Base-by-base conservation (phyloP, 2,113 vertebrate genomes). In the Spea multiplicata region DNA sequence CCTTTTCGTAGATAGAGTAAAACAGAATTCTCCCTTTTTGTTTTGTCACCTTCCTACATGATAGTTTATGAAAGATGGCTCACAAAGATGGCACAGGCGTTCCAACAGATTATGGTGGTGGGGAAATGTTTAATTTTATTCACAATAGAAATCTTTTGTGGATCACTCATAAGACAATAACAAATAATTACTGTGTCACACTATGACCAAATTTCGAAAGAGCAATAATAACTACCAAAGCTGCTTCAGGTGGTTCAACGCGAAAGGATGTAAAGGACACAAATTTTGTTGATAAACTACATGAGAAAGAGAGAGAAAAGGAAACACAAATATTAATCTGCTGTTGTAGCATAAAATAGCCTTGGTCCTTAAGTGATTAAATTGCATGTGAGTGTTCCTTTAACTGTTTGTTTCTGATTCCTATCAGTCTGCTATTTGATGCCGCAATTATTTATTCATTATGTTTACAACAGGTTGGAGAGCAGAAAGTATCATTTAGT, bases 371-470 rank as follows among this genome's bases (percentile, higher is more conserved):
- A 44, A 5, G 12, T 55, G 49, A 67, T 53, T 53, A 67, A 5
- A 74, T 55, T 48, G 45, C 66, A 57, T 9, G 44, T 3, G 17
- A 44, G 1, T 8, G 48, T 17, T 62, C 14, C 17, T 61, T 70
- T 50, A 14, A 55, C 68, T 49, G 47, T 70, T 70, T 77, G 61
- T 62, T 61, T 70, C 57, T 50, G 66, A 55, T 46, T 14, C 53
- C 12, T 53, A 47, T 53, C 75, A 57, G 45, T 47, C 64, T 76
- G 75, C 66, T n/a, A 77, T 44, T 49, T 71, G 75, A 77, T 49
- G 55, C 68, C 45, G 55, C 70, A 49, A 8, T 77, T 71, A 77
- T 62, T 77, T 62, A 77, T 77, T 77, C 55, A 77, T 77, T 46
- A 59, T 30, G 50, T 55, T 77, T 69, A 76, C 75, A 49, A 59